phyloP scores from a whole-genome alignment of 2,888 invertebrate species.

The Chrysodeixis includens region DNA sequence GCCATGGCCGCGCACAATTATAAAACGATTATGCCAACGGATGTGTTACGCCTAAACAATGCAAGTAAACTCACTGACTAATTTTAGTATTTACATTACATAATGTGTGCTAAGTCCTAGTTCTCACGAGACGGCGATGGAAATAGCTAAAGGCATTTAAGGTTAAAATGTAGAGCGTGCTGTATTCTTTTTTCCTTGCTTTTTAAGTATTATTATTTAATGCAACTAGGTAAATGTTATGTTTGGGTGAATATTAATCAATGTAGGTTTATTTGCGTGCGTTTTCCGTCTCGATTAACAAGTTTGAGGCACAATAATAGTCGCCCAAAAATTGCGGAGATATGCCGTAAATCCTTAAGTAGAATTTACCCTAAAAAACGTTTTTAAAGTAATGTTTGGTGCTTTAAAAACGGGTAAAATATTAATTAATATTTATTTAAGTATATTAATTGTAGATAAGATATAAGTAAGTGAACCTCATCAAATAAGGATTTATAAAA shows the following conservation, averaged over 20 bases:
- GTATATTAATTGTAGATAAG: too few relatives aligned
- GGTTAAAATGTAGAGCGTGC: constrained; percentile 27
- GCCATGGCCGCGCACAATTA: constrained; percentile 67
- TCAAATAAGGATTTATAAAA: background rate
- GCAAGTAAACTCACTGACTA: constrained; percentile 35
- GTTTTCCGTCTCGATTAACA: too few relatives aligned
- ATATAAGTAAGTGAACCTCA: background rate
- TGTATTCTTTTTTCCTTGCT: background rate
- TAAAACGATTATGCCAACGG: constrained; percentile 71
- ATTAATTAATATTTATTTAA: too few relatives aligned
- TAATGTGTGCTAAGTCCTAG: constrained; percentile 52
- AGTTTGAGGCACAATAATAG: too few relatives aligned
- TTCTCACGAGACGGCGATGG: constrained; percentile 49
- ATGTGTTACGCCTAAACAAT: constrained; percentile 59
- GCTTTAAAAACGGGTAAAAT: too few relatives aligned
- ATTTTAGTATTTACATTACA: constrained; percentile 51
- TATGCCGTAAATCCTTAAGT: too few relatives aligned
- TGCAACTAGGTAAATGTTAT: too few relatives aligned
- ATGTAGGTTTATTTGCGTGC: too few relatives aligned
- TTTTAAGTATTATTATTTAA: constrained; percentile 6
- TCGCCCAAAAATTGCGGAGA: too few relatives aligned
- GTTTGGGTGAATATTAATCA: background rate
- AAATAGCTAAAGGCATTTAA: constrained; percentile 18
- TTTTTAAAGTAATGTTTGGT: too few relatives aligned
- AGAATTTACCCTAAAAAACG: too few relatives aligned